Base-by-base conservation (phyloP, 2,888 invertebrate genomes). In the Diaperis boleti region DNA sequence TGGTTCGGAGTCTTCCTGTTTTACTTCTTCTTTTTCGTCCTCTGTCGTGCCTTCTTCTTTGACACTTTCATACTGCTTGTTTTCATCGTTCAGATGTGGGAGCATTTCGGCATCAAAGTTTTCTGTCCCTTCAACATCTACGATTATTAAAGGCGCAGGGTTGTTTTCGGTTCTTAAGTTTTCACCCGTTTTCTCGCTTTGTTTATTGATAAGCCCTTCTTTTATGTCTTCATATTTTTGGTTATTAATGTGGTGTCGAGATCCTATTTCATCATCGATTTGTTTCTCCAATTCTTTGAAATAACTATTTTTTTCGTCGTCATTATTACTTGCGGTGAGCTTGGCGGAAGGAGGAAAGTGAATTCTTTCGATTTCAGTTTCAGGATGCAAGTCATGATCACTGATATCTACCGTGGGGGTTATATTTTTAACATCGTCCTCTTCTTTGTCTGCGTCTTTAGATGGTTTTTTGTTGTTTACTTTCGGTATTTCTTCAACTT, bases 51-150 rank as follows among this genome's bases (percentile, higher is more conserved):
- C 22, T 37, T 29, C 22, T 35, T 35, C 45, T 45, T 15, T 17
- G n/a, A 44, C 5, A 8, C 10, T 41, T 26, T 15, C 29, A 6
- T 1, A 35, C 8, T 41, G 10, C 1, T 20, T 17, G 18, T 10
- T 22, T 33, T 41, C 42, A 33, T 18, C 44, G 6, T 31, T 50
- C 14, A 33, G 8, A 17, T 49, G 31, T 37, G 50, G 49, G 18
- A 50, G 35, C 37, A 45, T 62, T 15, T 63, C 57, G 18, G 41
- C 35, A 11, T 57, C 64, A 8, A 56, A 49, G 11, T 70, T 62
- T 11, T 61, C 55, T 13, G 42, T 62, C 3, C 61, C 55, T 8
- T 59, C 64, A 11, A 60, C 57, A 39, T 61, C 47, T 54, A 59
- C 64, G n/a, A 62, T 55, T 41, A 45, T 17, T 15, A 22, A 29